phyloP scores from a whole-genome alignment of 2,797 vertebrate genomes.

The Scomberomorus guttatus region DNA sequence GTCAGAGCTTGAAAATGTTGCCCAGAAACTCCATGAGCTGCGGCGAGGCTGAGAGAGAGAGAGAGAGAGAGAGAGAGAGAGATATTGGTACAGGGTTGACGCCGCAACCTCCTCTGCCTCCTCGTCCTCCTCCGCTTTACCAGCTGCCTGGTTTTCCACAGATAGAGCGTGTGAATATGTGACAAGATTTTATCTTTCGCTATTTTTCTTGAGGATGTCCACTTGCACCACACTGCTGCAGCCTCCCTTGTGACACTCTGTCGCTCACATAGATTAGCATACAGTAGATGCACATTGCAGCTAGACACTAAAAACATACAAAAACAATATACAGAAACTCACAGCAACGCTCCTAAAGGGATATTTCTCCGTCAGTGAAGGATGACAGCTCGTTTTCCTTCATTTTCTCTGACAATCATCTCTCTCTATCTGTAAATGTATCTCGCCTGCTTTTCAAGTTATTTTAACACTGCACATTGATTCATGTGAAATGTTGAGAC shows the following conservation, averaged over 20 bases:
- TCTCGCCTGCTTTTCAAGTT: slow-evolving; percentile 65
- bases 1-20: slow-evolving; percentile 94
- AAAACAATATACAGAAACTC: slow-evolving; percentile 27
- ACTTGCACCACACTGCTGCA: slow-evolving; percentile 49
- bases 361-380: slow-evolving; percentile 34
- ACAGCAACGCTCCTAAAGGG: slow-evolving; percentile 31
- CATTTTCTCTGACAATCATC: slow-evolving; percentile 62
- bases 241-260: slow-evolving; percentile 49
- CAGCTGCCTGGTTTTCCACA: slow-evolving; percentile 71
- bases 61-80: slow-evolving; percentile 1
- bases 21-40: slow-evolving; percentile 92
- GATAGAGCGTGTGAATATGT: slow-evolving; percentile 66
- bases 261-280: slow-evolving; percentile 54
- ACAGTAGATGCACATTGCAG: slow-evolving; percentile 47
- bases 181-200: slow-evolving; percentile 67
- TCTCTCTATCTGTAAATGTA: slow-evolving; percentile 59
- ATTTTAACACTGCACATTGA: slow-evolving; percentile 57
- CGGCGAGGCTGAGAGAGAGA: slow-evolving; percentile 80
- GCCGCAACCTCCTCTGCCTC: slow-evolving; percentile 53
- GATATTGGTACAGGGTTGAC: slow-evolving; percentile 36
- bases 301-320: slow-evolving; percentile 53
- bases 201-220: slow-evolving; percentile 47
- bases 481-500: slow-evolving; percentile 45
- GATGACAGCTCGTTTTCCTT: slow-evolving; percentile 35
- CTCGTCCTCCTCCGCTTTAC: slow-evolving; percentile 69